Evolutionary conservation across 2,113 vertebrate species (phyloP).

Genomic region (Oenanthe melanoleuca): DNA sequence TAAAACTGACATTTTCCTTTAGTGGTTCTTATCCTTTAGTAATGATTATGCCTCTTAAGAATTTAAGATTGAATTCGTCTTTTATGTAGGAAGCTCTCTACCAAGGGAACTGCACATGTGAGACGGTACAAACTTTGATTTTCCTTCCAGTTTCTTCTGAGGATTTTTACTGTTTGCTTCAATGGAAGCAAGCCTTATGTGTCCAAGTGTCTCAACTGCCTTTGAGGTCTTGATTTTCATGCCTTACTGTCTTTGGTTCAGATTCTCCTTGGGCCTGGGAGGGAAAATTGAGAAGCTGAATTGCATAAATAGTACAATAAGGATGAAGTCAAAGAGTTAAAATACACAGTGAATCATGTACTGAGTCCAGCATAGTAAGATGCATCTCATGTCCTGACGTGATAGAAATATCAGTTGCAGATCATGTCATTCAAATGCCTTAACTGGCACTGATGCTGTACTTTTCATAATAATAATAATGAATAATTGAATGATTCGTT

Average conservation of each 20-base stretch:
- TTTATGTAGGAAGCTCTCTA: not conserved
- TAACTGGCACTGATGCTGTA: not conserved
- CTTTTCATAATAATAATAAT: not conserved
- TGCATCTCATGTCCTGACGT: accelerated
- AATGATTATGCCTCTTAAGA: not conserved
- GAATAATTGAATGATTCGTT: not conserved
- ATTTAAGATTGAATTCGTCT: not conserved
- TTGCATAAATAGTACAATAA: not conserved
- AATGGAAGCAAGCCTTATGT: not conserved
- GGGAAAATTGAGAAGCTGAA: not conserved
- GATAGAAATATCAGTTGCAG: not conserved
- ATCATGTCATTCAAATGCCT: not conserved
- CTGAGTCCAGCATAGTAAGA: not conserved
- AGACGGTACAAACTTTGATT: not conserved
- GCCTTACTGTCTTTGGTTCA: not conserved
- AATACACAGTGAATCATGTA: not conserved
- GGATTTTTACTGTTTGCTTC: not conserved
- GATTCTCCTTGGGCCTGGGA: not conserved
- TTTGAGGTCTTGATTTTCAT: not conserved
- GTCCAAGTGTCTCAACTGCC: not conserved
- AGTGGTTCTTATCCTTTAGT: not conserved
- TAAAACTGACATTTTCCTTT: conserved; percentile 22
- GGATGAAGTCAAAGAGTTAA: not conserved
- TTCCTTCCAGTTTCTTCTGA: not conserved
- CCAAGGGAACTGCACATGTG: not conserved